Conservation (phyloP, 2,888 invertebrate genomes). For the Eilema caniola region DNA sequence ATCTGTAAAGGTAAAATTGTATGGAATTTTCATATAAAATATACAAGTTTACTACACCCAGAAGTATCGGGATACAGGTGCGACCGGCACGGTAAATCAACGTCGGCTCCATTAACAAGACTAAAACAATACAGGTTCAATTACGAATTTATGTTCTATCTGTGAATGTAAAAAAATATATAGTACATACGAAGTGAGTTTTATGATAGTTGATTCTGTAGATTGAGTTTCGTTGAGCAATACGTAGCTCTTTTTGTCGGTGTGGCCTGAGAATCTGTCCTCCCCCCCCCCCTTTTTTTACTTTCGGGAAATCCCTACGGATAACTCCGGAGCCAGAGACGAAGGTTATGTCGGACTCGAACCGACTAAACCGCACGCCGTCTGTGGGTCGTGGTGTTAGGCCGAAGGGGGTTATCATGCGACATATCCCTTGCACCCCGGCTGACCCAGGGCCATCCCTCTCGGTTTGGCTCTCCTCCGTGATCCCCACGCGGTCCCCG, state of each 20-base stretch:
- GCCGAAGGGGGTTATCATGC: no score
- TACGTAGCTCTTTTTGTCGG: background rate
- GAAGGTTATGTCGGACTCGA: no score
- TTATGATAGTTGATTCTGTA: constrained; percentile 10
- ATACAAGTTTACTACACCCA: constrained; percentile 47
- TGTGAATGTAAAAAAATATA: constrained; percentile 27
- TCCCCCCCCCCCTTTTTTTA: no score
- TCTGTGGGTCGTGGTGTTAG: no score
- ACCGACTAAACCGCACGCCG: no score
- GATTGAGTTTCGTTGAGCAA: background rate
- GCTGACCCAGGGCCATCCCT: no score
- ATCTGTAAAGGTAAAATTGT: constrained; percentile 22
- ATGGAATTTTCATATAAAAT: constrained; percentile 37
- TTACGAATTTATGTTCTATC: constrained; percentile 41
- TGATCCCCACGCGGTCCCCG: no score
- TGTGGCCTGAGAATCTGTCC: no score
- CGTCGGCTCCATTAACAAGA: constrained; percentile 49
- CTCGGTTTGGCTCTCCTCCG: no score
- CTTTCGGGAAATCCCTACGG: no score
- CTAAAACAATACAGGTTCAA: constrained; percentile 53
- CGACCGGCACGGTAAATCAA: constrained; percentile 56
- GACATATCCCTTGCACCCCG: no score
- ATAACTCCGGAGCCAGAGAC: no score
- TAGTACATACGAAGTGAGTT: constrained; percentile 15
- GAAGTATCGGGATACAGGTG: constrained; percentile 55